phyloP scores from a whole-genome alignment of 1,140 invertebrate genomes.

The Heliconius himera region DNA sequence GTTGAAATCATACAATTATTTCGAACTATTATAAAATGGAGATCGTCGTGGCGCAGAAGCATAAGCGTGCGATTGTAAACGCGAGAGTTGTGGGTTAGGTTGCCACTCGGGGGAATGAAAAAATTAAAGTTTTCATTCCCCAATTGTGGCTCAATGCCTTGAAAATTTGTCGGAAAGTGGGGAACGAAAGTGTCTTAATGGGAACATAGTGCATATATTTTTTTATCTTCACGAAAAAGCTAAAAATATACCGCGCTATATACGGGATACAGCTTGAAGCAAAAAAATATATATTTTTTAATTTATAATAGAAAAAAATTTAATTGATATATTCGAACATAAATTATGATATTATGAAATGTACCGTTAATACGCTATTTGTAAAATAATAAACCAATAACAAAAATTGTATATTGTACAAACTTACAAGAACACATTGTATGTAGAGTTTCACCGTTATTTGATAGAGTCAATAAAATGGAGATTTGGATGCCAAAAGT shows the following conservation, averaged over 20 bases:
- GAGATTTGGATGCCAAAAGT: conserved; percentile 20
- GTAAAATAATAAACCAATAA: conserved; percentile 4
- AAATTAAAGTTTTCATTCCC: no score
- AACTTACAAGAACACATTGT: conserved; percentile 18
- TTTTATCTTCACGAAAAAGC: no score
- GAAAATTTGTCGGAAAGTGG: no score
- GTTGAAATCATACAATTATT: neutral
- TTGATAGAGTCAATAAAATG: conserved; percentile 23
- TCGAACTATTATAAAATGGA: neutral
- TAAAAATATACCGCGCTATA: no score
- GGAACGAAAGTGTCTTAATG: no score
- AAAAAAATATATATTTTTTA: no score
- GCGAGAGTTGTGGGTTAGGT: neutral
- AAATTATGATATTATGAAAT: neutral
- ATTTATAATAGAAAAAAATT: neutral
- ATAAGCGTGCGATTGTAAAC: no score
- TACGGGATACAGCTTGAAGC: no score
- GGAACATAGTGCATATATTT: no score
- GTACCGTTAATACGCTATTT: neutral
- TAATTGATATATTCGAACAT: neutral
- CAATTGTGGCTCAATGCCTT: no score
- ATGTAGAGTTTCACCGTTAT: conserved; percentile 15
- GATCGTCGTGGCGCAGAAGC: no score
- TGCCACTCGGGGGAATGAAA: neutral
- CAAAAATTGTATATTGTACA: neutral